Conservation (phyloP, 2,797 vertebrate genomes). For the Tinamus major region DNA sequence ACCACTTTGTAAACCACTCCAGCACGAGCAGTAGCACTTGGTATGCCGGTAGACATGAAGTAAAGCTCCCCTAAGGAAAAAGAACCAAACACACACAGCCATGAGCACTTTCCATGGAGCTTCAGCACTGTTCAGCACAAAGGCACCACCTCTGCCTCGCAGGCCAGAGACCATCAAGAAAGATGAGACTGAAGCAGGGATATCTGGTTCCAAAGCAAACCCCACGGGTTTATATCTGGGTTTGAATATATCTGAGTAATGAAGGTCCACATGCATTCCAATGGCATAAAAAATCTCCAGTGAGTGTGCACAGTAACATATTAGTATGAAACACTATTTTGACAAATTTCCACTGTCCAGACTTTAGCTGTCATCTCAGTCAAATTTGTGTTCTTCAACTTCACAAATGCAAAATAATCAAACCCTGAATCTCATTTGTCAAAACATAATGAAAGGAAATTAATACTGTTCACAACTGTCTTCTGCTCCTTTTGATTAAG, state of each 20-base stretch:
- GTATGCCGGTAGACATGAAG: conserved; percentile 91
- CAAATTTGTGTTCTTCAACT: not conserved
- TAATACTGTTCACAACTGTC: not conserved
- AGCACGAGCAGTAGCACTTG: conserved; percentile 86
- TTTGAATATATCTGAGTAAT: not conserved
- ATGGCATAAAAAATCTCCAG: not conserved
- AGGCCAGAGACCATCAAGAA: not conserved
- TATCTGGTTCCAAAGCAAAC: not conserved
- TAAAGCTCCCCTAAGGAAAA: conserved; percentile 89
- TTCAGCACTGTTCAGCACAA: not conserved
- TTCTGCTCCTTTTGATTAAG: not conserved
- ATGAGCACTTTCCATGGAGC: not conserved
- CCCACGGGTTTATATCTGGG: not conserved
- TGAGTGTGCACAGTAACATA: not conserved
- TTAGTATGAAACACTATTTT: not conserved
- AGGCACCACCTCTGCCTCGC: not conserved
- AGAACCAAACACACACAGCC: not conserved
- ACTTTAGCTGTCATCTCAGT: not conserved
- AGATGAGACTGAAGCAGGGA: not conserved
- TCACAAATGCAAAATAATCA: not conserved
- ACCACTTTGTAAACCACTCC: conserved; percentile 94
- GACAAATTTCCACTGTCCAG: not conserved
- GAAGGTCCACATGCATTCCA: not conserved
- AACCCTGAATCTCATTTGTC: not conserved
- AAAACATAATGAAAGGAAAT: not conserved